Conservation (phyloP, 2,113 vertebrate species). For the Chaenogobius annularis region DNA sequence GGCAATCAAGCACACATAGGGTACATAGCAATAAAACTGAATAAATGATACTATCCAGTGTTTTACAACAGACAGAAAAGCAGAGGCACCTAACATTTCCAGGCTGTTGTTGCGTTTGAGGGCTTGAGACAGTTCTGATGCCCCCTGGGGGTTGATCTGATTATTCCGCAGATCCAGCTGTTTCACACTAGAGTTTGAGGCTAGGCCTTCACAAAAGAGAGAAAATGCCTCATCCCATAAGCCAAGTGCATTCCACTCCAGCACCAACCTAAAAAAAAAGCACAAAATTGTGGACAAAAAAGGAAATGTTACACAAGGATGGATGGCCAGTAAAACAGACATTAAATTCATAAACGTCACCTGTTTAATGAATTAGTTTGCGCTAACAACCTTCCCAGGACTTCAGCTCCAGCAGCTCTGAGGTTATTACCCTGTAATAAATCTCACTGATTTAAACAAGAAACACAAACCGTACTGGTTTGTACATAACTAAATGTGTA, state of each 20-base stretch:
- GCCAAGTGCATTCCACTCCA: conserved; percentile 94
- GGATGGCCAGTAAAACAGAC: not conserved
- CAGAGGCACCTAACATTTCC: conserved; percentile 85
- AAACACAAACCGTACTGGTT: not conserved
- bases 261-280: conserved; percentile 78
- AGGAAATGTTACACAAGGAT: not conserved
- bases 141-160: conserved; percentile 91
- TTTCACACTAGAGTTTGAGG: conserved; percentile 75
- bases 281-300: conserved; percentile 6
- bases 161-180: conserved; percentile 93
- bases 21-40: not conserved
- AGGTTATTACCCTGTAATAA: conserved; percentile 89
- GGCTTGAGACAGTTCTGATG: conserved; percentile 81
- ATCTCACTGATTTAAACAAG: not conserved
- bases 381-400: conserved; percentile 84
- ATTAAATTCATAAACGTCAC: conserved; percentile 70
- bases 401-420: conserved; percentile 80
- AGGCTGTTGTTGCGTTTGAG: conserved; percentile 81
- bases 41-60: not conserved
- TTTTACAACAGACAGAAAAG: not conserved
- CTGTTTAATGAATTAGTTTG: conserved; percentile 86
- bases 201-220: conserved; percentile 85
- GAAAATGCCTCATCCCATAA: conserved; percentile 88
- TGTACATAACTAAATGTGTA: not conserved
- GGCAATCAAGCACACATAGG: too few relatives aligned